Evolutionary conservation across 2,888 invertebrate genomes (phyloP).

Genomic region (Ephialtes manifestator): DNA sequence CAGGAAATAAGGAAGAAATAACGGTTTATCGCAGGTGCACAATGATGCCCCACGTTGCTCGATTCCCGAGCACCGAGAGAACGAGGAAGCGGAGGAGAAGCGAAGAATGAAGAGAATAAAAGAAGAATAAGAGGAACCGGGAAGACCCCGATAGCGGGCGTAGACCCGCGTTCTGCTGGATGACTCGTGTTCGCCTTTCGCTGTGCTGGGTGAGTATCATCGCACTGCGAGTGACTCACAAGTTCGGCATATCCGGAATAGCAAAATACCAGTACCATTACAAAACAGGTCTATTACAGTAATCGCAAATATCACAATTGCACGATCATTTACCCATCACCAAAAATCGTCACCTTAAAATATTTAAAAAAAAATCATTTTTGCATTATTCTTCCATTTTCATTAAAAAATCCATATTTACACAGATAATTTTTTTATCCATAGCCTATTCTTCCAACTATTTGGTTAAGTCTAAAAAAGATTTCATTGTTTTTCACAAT

Average conservation of each 20-base stretch:
- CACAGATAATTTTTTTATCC: no score
- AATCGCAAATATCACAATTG: background rate
- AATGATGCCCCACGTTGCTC: conserved; percentile 28
- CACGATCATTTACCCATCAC: background rate
- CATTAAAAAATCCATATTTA: no score
- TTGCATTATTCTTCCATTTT: no score
- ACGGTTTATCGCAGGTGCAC: conserved; percentile 64
- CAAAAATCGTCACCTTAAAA: no score
- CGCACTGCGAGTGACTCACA: conserved; percentile 13
- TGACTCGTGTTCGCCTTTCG: conserved; percentile 47
- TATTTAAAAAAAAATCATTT: no score
- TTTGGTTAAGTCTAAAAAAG: no score
- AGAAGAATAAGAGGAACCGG: conserved; percentile 68
- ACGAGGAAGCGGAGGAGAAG: conserved; percentile 31
- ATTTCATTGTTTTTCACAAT: no score
- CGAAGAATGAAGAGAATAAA: conserved; percentile 35
- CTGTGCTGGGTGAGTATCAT: conserved; percentile 9
- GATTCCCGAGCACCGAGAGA: conserved; percentile 39
- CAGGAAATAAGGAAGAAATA: conserved; percentile 35
- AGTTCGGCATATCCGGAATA: conserved; percentile 35
- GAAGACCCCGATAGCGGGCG: conserved; percentile 77
- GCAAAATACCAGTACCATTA: conserved; percentile 1
- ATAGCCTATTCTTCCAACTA: no score
- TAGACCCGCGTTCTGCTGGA: conserved; percentile 69
- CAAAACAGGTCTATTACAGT: background rate